Evolutionary conservation across 2,888 invertebrate species (phyloP), one percentile per base, ranked within the genome.

Genomic region (Heliothis peltigera): DNA sequence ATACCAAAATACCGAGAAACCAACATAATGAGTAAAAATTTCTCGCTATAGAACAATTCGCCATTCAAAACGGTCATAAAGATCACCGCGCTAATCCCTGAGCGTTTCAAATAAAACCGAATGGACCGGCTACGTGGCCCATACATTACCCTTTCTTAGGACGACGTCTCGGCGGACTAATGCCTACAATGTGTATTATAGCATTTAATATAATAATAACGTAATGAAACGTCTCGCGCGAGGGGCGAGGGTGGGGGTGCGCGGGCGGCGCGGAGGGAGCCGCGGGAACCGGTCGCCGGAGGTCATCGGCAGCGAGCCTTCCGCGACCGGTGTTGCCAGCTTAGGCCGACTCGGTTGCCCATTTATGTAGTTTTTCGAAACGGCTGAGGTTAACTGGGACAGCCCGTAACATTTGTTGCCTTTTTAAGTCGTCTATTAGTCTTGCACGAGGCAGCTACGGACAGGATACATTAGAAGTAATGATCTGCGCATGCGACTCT

Each of bases 171-270:
- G 85, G 80, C 87, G 86, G 89, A 90, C 93, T 93, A 94, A 94
- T 93, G 91, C 92, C 89, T 90, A 93, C 94, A 94, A 92, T 92
- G 93, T 94, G 93, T 92, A 94, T 92, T 93, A 94, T 91, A 94
- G 92, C 93, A 92, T 94, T 95, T 94, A 95, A 94, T 95, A 95
- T 94, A 94, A 95, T 95, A 95, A 95, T 95, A 95, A 93, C 92
- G 94, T 95, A 95, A 95, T 95, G 95, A 95, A 95, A 93, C 92
- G 93, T 92, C 93, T 93, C 89, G 89, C 85, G 85, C 79, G 84
- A 78, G 79, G 84, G 81, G 75, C 79, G 61, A 82, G 84, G 84
- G 83, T 68, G 73, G 69, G 78, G 76, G 77, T 67, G 79, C 77
- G 74, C 71, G 75, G 78, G 77, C 79, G 70, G 77, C 79, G 80